These are phyloP conservation scores for Lepidothrix coronata DNA, from an alignment of 2,113 vertebrate genomes.

Conservation along the genomic window DNA sequence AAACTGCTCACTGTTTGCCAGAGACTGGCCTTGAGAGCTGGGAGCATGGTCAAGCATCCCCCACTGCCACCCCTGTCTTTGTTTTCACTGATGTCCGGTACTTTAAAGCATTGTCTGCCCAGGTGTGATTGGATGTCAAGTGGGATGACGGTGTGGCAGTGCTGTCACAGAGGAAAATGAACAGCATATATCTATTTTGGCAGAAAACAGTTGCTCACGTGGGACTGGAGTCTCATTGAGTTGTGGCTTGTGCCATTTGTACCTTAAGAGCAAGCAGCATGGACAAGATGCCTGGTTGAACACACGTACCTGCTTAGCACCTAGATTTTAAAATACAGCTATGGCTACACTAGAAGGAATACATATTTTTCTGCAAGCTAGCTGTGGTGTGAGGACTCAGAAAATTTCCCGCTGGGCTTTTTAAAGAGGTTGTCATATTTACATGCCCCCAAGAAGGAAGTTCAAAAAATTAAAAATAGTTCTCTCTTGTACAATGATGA, in stretches of 20 bases:
- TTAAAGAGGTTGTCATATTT: neutral
- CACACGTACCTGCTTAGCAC: rapidly evolving
- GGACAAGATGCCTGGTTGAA: neutral
- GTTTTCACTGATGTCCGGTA: neutral
- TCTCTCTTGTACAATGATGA: neutral
- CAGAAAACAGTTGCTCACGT: neutral
- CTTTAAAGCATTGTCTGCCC: neutral
- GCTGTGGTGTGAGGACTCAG: neutral
- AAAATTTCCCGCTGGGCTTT: neutral
- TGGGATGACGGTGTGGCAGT: neutral
- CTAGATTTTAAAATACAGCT: neutral
- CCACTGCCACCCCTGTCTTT: neutral
- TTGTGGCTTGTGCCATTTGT: neutral
- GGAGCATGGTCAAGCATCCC: neutral
- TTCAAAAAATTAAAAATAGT: neutral
- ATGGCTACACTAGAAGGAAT: neutral
- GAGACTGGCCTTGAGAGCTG: neutral
- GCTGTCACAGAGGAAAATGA: neutral
- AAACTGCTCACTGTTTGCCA: neutral
- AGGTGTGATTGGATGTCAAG: neutral
- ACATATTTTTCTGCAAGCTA: neutral
- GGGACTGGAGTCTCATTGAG: neutral
- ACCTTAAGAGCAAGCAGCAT: neutral
- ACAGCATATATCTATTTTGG: neutral
- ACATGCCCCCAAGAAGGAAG: neutral